A percentile compares a stretch with the other conserved stretches of the same genome.
Conservation (phyloP, 2,113 vertebrate species). For the Erinaceus europaeus region DNA sequence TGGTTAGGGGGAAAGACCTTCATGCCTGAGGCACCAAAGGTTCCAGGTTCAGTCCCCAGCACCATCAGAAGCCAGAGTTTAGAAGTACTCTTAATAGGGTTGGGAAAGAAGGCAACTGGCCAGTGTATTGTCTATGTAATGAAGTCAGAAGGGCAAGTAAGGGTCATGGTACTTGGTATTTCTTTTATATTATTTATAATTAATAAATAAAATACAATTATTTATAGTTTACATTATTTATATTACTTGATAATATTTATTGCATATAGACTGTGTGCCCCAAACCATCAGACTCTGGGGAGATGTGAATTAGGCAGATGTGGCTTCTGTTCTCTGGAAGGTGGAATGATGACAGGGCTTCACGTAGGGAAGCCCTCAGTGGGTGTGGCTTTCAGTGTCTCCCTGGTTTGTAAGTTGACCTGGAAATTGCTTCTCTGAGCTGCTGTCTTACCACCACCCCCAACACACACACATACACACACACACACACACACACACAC, state of each 20-base stretch:
- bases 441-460: neutral
- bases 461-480: too few relatives aligned
- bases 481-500: too few relatives aligned
- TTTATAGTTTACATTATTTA: too few relatives aligned
- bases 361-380: neutral
- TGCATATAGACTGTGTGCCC: neutral
- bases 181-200: too few relatives aligned
- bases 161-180: too few relatives aligned
- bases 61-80: too few relatives aligned
- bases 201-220: too few relatives aligned
- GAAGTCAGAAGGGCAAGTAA: neutral
- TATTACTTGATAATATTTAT: neutral
- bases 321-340: neutral
- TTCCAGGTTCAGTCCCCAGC: too few relatives aligned
- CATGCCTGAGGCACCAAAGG: too few relatives aligned
- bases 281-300: neutral
- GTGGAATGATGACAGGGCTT: neutral
- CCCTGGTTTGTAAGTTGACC: conserved; percentile 23
- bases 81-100: too few relatives aligned
- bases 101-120: too few relatives aligned
- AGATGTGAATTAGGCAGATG: neutral
- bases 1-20: neutral
- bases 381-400: conserved; percentile 17
- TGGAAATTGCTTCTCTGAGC: conserved; percentile 17
- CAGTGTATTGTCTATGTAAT: too few relatives aligned